Percentiles rank a stretch among this genome's conserved stretches.
These are phyloP conservation scores for Leucopternis melanops DNA, from an alignment of 2,113 vertebrate genomes.

Conservation along the genomic window DNA sequence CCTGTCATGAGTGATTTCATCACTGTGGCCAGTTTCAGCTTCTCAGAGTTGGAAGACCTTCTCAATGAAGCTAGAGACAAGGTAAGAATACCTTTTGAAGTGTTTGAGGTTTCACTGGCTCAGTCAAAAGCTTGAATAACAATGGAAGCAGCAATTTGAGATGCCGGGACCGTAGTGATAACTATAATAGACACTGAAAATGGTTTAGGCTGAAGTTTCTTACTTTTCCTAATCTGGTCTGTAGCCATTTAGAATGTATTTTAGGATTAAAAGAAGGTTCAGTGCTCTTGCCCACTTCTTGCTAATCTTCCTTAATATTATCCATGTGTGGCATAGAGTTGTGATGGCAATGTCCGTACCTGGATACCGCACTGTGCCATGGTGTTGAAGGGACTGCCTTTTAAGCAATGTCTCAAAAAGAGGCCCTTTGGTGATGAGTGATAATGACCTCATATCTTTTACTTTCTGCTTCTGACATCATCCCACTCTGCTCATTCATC, in stretches of 20 bases:
- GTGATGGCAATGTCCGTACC: neutral
- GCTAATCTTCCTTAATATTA: neutral
- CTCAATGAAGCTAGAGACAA: constrained; percentile 89
- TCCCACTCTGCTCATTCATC: neutral
- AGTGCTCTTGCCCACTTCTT: neutral
- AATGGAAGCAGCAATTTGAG: neutral
- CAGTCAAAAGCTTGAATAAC: neutral
- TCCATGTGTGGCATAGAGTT: neutral
- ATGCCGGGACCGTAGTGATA: neutral
- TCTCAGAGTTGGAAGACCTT: constrained; percentile 95
- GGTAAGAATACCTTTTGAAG: constrained; percentile 66
- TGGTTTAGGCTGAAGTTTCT: neutral
- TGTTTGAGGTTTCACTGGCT: neutral
- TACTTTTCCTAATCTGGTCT: neutral
- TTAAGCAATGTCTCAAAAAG: neutral
- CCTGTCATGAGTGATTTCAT: constrained; percentile 95
- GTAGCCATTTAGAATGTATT: neutral
- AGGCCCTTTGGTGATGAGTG: neutral
- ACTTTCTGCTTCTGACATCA: neutral
- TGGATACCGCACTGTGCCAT: neutral
- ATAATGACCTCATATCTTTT: neutral
- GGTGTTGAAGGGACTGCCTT: neutral
- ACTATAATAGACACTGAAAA: neutral
- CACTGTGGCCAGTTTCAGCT: constrained; percentile 96
- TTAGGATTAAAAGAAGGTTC: neutral